Percentiles rank a stretch among this genome's conserved stretches.
phyloP scores from a whole-genome alignment of 2,888 invertebrate species.

The Chydorus sphaericus region DNA sequence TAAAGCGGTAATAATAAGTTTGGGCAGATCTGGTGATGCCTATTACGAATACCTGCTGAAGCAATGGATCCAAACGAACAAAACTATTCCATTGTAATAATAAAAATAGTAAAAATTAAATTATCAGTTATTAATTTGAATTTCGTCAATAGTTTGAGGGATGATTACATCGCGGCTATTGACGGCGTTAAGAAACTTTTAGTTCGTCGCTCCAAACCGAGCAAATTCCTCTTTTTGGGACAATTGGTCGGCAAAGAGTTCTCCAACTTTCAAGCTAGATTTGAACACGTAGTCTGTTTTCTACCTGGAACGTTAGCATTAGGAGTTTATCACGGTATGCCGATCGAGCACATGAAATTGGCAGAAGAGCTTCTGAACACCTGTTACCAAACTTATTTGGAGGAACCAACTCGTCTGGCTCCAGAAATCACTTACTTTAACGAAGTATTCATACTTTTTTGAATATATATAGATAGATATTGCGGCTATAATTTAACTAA shows the following conservation, averaged over 20 bases:
- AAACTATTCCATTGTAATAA: conserved; percentile 72
- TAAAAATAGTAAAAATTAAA: too few relatives aligned
- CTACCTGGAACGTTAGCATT: conserved; percentile 83
- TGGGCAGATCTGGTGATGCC: conserved; percentile 93
- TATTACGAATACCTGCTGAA: conserved; percentile 98
- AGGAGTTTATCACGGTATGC: conserved; percentile 74
- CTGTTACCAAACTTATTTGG: conserved; percentile 86
- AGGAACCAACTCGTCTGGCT: conserved; percentile 83
- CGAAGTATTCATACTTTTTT: conserved; percentile 37
- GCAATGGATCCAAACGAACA: conserved; percentile 95
- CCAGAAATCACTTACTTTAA: conserved; percentile 97
- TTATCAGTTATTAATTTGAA: too few relatives aligned
- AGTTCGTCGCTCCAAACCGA: conserved; percentile 54
- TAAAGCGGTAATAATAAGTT: conserved; percentile 77
- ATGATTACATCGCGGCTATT: conserved; percentile 72
- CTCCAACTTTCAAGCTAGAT: conserved; percentile 78
- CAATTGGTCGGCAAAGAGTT: conserved; percentile 75
- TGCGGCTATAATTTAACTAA: too few relatives aligned
- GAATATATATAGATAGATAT: not conserved
- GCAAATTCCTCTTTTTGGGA: conserved; percentile 71
- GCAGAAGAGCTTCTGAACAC: conserved; percentile 79
- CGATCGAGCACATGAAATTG: conserved; percentile 66
- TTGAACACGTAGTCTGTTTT: conserved; percentile 96
- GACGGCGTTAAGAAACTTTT: conserved; percentile 67
- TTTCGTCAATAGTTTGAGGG: conserved; percentile 50